A percentile compares a stretch with the other conserved stretches of the same genome.
Conservation (phyloP, 1,140 invertebrate genomes). For the Drosophila tropicalis region DNA sequence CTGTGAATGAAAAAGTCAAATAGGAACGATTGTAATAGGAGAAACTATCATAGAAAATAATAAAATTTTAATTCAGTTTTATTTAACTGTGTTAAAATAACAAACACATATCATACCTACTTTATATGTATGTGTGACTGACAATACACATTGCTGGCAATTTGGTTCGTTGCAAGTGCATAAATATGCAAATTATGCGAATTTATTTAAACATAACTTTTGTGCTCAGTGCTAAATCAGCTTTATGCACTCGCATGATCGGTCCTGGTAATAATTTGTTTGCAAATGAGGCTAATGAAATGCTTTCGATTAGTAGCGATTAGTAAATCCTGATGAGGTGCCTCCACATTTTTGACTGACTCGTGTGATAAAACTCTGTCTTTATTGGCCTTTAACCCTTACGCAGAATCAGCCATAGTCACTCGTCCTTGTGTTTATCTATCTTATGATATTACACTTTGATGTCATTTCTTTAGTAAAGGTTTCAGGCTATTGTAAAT, state of each 20-base stretch:
- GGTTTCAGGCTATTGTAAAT: constrained; percentile 32
- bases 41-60: neutral
- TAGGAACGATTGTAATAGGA: neutral
- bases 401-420: too few species aligned
- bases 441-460: neutral
- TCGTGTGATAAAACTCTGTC: too few species aligned
- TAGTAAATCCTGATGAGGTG: neutral
- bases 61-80: constrained; percentile 45
- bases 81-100: constrained; percentile 40
- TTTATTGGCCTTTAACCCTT: too few species aligned
- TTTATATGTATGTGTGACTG: too few species aligned
- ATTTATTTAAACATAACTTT: constrained; percentile 48
- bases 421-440: too few species aligned
- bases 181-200: constrained; percentile 57
- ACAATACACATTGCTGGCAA: constrained; percentile 18
- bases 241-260: constrained; percentile 31
- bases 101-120: constrained; percentile 21
- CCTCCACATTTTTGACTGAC: too few species aligned
- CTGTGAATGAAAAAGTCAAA: neutral
- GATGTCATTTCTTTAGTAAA: neutral
- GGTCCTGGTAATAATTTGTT: constrained; percentile 68
- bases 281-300: neutral
- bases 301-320: neutral
- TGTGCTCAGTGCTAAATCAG: constrained; percentile 1
- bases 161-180: constrained; percentile 33